These are phyloP conservation scores for Caenorhabditis macrosperma DNA, from an alignment of 2,888 invertebrate species.

Conservation along the genomic window DNA sequence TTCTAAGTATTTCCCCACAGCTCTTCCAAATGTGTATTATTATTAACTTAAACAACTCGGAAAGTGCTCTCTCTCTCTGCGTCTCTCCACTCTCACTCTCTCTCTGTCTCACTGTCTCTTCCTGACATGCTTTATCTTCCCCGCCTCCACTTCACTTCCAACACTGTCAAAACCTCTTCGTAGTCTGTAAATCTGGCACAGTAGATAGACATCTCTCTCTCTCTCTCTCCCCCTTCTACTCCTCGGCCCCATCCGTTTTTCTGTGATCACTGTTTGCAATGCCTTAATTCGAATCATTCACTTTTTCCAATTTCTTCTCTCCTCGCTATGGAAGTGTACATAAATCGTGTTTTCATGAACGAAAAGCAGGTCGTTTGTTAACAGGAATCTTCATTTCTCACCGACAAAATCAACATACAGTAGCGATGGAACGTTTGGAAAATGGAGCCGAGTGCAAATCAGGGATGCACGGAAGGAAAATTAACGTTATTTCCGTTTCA, in stretches of 20 bases:
- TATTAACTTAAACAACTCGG: too few species aligned
- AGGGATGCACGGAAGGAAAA: too few species aligned
- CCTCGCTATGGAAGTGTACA: not conserved
- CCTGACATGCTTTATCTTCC: slow-evolving; percentile 13
- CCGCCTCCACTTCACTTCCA: slow-evolving; percentile 3
- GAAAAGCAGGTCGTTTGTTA: not conserved
- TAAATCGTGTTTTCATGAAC: not conserved
- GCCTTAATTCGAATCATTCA: not conserved
- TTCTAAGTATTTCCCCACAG: not conserved
- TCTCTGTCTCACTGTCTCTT: slow-evolving; percentile 6
- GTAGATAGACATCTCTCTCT: not conserved
- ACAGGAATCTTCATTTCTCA: slow-evolving; percentile 5
- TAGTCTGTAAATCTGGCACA: not conserved
- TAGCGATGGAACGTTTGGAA: too few species aligned
- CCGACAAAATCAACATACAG: not conserved
- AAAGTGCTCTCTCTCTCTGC: not conserved
- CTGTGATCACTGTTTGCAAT: slow-evolving; percentile 13
- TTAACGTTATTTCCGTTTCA: too few species aligned
- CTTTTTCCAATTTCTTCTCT: not conserved
- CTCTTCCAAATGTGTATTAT: not conserved
- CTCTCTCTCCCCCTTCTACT: not conserved
- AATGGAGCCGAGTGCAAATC: too few species aligned
- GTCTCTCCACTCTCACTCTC: not conserved
- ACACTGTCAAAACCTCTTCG: not conserved
- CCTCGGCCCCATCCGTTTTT: not conserved